Evolutionary conservation across 2,113 vertebrate genomes (phyloP).

Genomic region (Lota lota): DNA sequence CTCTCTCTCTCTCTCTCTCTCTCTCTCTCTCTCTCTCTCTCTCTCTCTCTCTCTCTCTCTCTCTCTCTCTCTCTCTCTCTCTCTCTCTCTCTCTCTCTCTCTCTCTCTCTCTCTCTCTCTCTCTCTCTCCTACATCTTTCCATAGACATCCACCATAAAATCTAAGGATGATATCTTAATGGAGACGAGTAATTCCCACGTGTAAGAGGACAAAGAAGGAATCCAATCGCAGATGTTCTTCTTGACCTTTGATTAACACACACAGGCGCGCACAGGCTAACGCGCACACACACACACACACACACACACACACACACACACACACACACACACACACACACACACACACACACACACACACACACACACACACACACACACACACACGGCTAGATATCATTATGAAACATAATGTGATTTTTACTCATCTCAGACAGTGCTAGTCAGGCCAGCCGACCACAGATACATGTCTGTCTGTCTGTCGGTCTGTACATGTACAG

Average conservation of each 20-base stretch:
- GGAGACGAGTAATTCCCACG: conserved; percentile 16
- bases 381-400: conserved; percentile 27
- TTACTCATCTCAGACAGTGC: conserved; percentile 9
- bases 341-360: background rate
- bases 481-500: background rate
- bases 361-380: conserved; percentile 1
- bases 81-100: conserved; percentile 33
- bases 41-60: conserved; percentile 35
- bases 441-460: too few species aligned
- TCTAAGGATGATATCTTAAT: conserved; percentile 32
- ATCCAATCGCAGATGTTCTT: background rate
- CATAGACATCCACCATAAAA: background rate
- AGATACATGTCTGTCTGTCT: background rate
- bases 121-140: background rate
- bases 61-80: conserved; percentile 33
- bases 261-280: background rate
- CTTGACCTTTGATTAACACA: background rate
- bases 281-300: background rate
- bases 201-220: background rate
- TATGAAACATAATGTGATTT: conserved; percentile 22
- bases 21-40: conserved; percentile 14
- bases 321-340: conserved; percentile 2
- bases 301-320: conserved; percentile 1
- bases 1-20: conserved; percentile 7
- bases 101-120: conserved; percentile 29